Conservation (phyloP, 1,140 invertebrate genomes). For the Euura lappo region DNA sequence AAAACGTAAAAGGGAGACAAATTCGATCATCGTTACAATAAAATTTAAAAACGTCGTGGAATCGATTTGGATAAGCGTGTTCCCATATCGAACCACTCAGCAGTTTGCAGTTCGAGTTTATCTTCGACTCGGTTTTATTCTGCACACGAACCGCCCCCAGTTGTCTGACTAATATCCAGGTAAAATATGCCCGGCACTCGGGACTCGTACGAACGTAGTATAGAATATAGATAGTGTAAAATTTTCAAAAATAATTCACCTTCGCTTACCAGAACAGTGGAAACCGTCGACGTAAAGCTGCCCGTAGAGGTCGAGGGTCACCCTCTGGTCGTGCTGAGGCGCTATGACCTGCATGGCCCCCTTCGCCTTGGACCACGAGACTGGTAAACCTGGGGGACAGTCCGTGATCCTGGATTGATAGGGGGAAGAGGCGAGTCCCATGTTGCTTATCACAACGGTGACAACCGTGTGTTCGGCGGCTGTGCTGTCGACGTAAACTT, state of each 20-base stretch:
- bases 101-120: too few relatives aligned
- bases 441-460: conserved; percentile 55
- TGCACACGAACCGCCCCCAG: neutral
- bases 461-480: conserved; percentile 48
- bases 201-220: neutral
- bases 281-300: conserved; percentile 46
- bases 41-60: too few relatives aligned
- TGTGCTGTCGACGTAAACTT: conserved; percentile 54
- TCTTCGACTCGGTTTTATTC: neutral
- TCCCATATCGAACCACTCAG: too few relatives aligned
- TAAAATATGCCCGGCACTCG: neutral
- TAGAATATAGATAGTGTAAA: too few relatives aligned
- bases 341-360: conserved; percentile 46
- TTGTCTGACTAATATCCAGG: neutral
- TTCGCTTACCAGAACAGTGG: conserved; percentile 45
- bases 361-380: conserved; percentile 48
- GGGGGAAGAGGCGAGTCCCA: conserved; percentile 44
- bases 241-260: neutral
- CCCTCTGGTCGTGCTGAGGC: conserved; percentile 53
- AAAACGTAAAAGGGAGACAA: too few relatives aligned
- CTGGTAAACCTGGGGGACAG: conserved; percentile 54
- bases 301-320: conserved; percentile 48
- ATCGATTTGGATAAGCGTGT: too few relatives aligned
- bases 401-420: conserved; percentile 51
- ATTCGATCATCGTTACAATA: too few relatives aligned